Percentiles rank a stretch among this genome's conserved stretches.
Conservation (phyloP, 1,140 invertebrate species). For the Nylanderia fulva region DNA sequence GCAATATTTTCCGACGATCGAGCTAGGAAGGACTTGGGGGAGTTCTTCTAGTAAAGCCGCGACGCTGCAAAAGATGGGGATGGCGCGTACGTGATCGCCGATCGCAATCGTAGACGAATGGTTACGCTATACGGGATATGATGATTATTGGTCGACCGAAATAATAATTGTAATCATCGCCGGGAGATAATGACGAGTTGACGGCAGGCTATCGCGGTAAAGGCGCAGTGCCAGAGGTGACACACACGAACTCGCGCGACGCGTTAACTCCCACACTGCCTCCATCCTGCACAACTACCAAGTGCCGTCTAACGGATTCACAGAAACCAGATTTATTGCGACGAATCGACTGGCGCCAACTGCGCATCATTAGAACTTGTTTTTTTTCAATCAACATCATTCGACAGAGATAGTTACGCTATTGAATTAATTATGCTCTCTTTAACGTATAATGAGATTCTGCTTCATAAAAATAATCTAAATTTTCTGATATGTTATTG, state of each 20-base stretch:
- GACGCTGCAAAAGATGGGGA: slow-evolving; percentile 51
- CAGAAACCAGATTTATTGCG: slow-evolving; percentile 62
- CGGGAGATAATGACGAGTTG: slow-evolving; percentile 73
- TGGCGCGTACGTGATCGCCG: slow-evolving; percentile 77
- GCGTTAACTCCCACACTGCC: slow-evolving; percentile 63
- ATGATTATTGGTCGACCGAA: slow-evolving; percentile 82
- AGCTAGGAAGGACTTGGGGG: neutral
- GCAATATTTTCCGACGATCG: neutral
- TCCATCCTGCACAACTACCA: slow-evolving; percentile 16
- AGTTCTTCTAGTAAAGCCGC: slow-evolving; percentile 16
- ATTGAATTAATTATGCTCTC: neutral
- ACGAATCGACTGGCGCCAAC: slow-evolving; percentile 14
- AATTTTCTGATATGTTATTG: neutral
- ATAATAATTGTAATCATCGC: slow-evolving; percentile 83
- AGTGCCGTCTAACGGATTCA: slow-evolving; percentile 44
- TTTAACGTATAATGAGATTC: neutral
- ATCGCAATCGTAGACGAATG: slow-evolving; percentile 76
- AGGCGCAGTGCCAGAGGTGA: slow-evolving; percentile 64
- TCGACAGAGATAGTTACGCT: neutral
- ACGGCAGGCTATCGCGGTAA: slow-evolving; percentile 51
- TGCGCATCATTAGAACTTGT: neutral
- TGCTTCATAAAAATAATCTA: neutral
- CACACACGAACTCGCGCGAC: slow-evolving; percentile 61
- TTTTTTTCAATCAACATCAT: neutral
- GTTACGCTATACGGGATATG: slow-evolving; percentile 79